Evolutionary conservation across 2,888 invertebrate species (phyloP), one percentile per base, ranked within the genome.

Genomic region (Branchipolynoe longqiensis): DNA sequence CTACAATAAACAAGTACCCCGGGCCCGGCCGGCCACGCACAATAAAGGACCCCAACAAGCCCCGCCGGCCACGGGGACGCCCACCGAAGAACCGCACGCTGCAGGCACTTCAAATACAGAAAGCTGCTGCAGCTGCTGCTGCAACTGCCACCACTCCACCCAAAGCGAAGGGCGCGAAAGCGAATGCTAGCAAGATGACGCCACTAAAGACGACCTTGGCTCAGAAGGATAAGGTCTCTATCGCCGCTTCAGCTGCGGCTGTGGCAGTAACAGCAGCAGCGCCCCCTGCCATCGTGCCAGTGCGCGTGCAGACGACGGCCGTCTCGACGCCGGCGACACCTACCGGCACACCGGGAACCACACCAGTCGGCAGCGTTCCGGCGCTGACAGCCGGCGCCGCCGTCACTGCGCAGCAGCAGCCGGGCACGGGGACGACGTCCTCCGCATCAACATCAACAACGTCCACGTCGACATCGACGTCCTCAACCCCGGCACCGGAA

Each of bases 51-150:
- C 22, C 48, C 1, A 78, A 78, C 28, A 78, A 78, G 22, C 78
- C 78, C 1, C 82, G 82, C 12, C 36, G 82, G 31, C 85, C 85
- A 0, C n/a, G 85, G 56, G 85, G 85, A 1, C 58, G 85, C 28
- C 85, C 85, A 2, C 85, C 85, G n/a, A 85, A 85, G 59, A 78
- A 85, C 64, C 40, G 56, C 14, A 59, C 36, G 0, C 41, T 54
- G 0, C 59, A 78, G 59, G 58, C 85, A 3, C 28, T 78, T 18
- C 78, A 78, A 33, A 78, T 78, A 48, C 78, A 78, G 38, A 69
- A 69, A 41, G 48, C 48, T 18, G 6, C 78, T 0, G 6, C 62
- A 6, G n/a, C n/a, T n/a, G n/a, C n/a, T n/a, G n/a, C n/a, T n/a
- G n/a, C n/a, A n/a, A n/a, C n/a, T n/a, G n/a, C n/a, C n/a, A n/a